Base-by-base conservation (phyloP, 2,797 vertebrate species). In the Micrastur ruficollis region DNA sequence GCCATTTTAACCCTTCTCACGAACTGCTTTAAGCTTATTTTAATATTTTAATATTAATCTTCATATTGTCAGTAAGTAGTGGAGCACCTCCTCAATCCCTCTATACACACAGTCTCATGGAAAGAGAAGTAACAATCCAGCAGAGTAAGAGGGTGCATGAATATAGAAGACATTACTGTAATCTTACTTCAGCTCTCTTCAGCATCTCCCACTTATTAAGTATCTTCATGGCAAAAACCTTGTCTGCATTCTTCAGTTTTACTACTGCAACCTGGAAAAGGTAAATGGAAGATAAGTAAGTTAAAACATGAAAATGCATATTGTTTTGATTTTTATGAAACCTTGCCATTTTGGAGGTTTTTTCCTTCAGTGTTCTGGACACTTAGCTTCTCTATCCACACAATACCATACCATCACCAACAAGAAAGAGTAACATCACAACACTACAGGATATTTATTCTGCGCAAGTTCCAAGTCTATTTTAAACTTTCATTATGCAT, bases 161-260 rank as follows among this genome's bases (percentile, higher is more conserved):
- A 63, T 47, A 91, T 8, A 72, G 19, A 84, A 79, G 86, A 83
- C 8, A 73, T 38, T 68, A 74, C 14, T 80, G 78, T 42, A 75
- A 71, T 85, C 97, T 98, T 98, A 99, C 99, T 99, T 99, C 99
- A 14, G 99, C 99, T 98, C 99, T 98, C 97, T 99, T 99, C 96
- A 99, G 98, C 99, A 99, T 99, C 98, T 99, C 99, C 99, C 99
- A 99, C 95, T 99, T 99, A 98, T 99, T 99, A 94, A 99, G 98
- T 95, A 99, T 99, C 98, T 99, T 99, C 99, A 99, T 99, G 88
- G 99, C 99, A 94, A 99, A 99, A 76, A 99, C 99, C 71, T 99
- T 99, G 97, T 99, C 99, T 56, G 99, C 98, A 98, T 99, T 99
- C 98, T 98, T 99, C 96, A 99, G 98, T 98, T 99, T 99, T 85